Base-by-base conservation (phyloP, 1,140 invertebrate species). In the Zaprionus davidi region DNA sequence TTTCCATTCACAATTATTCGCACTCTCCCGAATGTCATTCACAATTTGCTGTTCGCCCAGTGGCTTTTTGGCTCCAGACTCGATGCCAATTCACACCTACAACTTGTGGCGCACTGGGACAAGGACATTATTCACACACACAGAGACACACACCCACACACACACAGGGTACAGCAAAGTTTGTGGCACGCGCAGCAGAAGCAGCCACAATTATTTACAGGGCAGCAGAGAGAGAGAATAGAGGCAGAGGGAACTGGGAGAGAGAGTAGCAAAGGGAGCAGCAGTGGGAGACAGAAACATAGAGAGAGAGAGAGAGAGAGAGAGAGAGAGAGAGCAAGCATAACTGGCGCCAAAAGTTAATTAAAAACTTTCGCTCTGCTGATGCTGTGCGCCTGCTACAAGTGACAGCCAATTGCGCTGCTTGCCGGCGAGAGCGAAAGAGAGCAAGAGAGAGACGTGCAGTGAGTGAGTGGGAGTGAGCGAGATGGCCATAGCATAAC, bases 361-460 rank as follows among this genome's bases (percentile, higher is more conserved):
- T 87, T 87, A 87, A 87, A 80, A 82, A 78, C 62, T 77, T 78
- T 56, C 58, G 53, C 41, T 31, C 49, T 69, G 26, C 7, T 2
- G 24, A 36, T 70, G 46, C 80, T 87, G 83, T 5, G 71, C 69
- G 78, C 83, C 83, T 87, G 78, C 57, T 87, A 69, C 83, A 87
- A 87, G 80, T 82, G 84, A 77, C 83, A 79, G 77, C 63, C 71
- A 86, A 78, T 83, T 82, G 80, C 66, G 68, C 78, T 51, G 59
- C 34, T 46, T 67, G 55, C 44, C 46, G 49, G 22, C 59, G 22
- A 69, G 66, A 71, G 60, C 56, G 77, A 68, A 63, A 73, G 70
- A 67, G 75, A 59, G 67, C 49, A 66, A 55, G 38, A 68, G 65
- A 69, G 59, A 76, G 34, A 36, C 34, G 64, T 20, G 36, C 12